Evolutionary conservation across 64 coral and sea anemone genomes (phyloP).

Genomic region (Acropora yongei): DNA sequence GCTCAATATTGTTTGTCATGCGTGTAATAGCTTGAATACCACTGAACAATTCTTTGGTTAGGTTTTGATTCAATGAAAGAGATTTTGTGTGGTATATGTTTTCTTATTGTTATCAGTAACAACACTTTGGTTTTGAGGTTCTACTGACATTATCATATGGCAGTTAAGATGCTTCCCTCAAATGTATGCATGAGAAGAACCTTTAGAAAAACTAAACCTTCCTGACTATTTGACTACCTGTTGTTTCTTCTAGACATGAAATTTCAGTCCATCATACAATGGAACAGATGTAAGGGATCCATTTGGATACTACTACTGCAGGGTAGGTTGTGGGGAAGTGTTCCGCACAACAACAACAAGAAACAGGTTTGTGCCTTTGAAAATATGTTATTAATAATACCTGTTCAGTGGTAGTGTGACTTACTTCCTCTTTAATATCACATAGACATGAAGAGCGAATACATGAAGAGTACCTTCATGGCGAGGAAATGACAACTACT

Average conservation of each 20-base stretch:
- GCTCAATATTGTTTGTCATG: not conserved
- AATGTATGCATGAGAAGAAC: not conserved
- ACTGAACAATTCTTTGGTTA: no score
- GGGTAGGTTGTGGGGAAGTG: conserved; percentile 26
- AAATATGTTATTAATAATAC: not conserved
- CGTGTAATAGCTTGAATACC: no score
- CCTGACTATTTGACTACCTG: not conserved
- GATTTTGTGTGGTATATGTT: no score
- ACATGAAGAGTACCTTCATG: conserved; percentile 5
- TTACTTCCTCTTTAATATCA: not conserved
- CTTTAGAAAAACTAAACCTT: not conserved
- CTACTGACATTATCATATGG: not conserved
- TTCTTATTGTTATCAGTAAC: not conserved
- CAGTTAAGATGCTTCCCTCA: not conserved
- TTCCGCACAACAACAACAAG: conserved; percentile 36
- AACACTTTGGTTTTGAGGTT: not conserved
- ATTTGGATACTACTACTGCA: conserved; percentile 44
- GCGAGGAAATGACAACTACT: not conserved
- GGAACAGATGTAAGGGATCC: conserved; percentile 5
- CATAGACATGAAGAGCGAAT: conserved; percentile 35
- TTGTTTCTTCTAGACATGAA: conserved; percentile 17
- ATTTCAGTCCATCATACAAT: conserved; percentile 22
- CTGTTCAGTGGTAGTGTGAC: not conserved
- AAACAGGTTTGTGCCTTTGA: conserved; percentile 11
- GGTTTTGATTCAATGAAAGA: no score